These are phyloP conservation scores for Diplazon laetatorius DNA, from an alignment of 2,888 invertebrate species.

Conservation along the genomic window DNA sequence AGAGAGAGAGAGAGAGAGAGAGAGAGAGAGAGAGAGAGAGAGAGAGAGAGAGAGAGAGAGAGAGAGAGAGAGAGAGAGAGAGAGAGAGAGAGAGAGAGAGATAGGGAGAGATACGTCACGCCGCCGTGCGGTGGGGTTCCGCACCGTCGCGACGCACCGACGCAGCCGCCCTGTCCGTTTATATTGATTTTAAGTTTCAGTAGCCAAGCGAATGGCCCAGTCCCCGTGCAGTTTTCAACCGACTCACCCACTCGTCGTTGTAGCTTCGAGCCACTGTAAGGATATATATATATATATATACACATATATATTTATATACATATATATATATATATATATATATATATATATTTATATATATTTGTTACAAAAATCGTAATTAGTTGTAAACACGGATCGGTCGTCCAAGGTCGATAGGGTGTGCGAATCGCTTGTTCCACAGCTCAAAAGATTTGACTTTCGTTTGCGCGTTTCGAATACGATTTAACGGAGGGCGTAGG, in stretches of 20 bases:
- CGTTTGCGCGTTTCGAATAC: not conserved
- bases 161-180: slow-evolving; percentile 67
- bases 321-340: no score
- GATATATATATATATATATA: not conserved
- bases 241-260: slow-evolving; percentile 54
- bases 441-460: not conserved
- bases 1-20: no score
- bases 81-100: no score
- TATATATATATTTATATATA: no score
- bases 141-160: slow-evolving; percentile 63
- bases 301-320: no score
- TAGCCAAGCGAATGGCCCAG: slow-evolving; percentile 56
- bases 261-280: slow-evolving; percentile 37
- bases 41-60: no score
- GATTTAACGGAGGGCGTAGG: slow-evolving; percentile 1
- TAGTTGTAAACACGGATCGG: no score
- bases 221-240: slow-evolving; percentile 58
- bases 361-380: no score
- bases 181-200: slow-evolving; percentile 67
- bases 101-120: slow-evolving; percentile 28
- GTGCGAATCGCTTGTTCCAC: not conserved
- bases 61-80: no score
- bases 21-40: no score
- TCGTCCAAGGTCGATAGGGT: not conserved
- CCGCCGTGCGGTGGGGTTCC: slow-evolving; percentile 28